These are phyloP conservation scores for Mechanitis mazaeus DNA, from an alignment of 2,888 invertebrate species.

Conservation along the genomic window DNA sequence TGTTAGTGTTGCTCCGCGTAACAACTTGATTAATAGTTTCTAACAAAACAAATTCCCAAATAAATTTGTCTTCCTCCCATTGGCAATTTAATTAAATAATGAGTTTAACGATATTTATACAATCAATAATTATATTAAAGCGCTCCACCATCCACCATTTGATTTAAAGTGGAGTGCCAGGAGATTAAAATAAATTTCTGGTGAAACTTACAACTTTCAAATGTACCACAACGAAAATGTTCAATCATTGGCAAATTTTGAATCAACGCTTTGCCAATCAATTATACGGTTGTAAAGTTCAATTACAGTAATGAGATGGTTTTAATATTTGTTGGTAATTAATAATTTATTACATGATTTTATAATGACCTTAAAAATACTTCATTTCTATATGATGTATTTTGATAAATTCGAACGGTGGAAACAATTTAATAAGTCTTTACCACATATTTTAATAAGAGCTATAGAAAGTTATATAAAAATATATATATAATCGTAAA, in stretches of 20 bases:
- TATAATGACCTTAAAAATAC: too few species aligned
- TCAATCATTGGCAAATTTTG: slow-evolving; percentile 14
- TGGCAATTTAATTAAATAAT: slow-evolving; percentile 36
- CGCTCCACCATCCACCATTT: slow-evolving; percentile 39
- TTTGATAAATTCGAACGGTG: too few species aligned
- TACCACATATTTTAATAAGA: too few species aligned
- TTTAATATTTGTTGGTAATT: slow-evolving; percentile 10
- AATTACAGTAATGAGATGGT: slow-evolving; percentile 20
- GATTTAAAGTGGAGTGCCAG: too few species aligned
- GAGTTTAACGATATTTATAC: slow-evolving; percentile 33
- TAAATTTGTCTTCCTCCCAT: slow-evolving; percentile 24
- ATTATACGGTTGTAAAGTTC: slow-evolving; percentile 21
- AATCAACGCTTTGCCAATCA: slow-evolving; percentile 21
- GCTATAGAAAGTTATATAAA: too few species aligned
- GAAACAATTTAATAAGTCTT: too few species aligned
- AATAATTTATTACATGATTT: neutral
- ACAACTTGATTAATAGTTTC: slow-evolving; percentile 13
- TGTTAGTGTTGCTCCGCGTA: too few species aligned
- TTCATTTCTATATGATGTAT: too few species aligned
- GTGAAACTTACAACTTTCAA: slow-evolving; percentile 26
- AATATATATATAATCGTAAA: too few species aligned
- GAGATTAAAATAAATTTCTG: slow-evolving; percentile 30
- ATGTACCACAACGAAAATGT: slow-evolving; percentile 26
- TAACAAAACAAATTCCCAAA: slow-evolving; percentile 18
- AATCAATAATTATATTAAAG: slow-evolving; percentile 49